Percentiles rank a stretch among this genome's conserved stretches.
These are phyloP conservation scores for Crossocerus cetratus DNA, from an alignment of 2,888 invertebrate genomes.

Conservation along the genomic window DNA sequence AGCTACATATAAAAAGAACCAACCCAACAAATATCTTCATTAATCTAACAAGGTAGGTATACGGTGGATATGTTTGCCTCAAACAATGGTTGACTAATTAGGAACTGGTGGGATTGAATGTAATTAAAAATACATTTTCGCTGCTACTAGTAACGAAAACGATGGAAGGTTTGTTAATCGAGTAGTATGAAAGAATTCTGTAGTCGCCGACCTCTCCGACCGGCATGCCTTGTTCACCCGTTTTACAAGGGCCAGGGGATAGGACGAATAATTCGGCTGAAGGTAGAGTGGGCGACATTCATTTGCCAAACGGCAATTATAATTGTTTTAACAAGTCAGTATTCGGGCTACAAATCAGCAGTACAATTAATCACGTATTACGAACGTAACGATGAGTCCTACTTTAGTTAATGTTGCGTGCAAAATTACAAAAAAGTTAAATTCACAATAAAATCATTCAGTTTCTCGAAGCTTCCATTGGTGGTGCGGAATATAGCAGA, in stretches of 20 bases:
- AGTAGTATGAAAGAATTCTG: not conserved
- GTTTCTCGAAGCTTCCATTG: too few relatives aligned
- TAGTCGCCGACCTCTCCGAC: not conserved
- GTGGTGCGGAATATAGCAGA: too few relatives aligned
- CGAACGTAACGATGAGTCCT: not conserved
- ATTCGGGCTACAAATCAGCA: constrained; percentile 37
- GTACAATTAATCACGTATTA: constrained; percentile 50
- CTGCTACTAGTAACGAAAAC: not conserved
- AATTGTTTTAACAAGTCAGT: constrained; percentile 45
- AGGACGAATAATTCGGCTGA: constrained; percentile 28
- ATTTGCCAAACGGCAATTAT: constrained; percentile 57
- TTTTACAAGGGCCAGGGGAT: not conserved
- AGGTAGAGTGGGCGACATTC: too few relatives aligned
- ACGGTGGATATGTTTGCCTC: too few relatives aligned
- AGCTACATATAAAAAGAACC: constrained; percentile 22
- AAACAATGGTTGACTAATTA: constrained; percentile 5
- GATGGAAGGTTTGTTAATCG: not conserved
- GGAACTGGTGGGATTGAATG: not conserved
- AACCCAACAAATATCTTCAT: constrained; percentile 36
- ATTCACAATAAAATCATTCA: too few relatives aligned
- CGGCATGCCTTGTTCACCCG: not conserved
- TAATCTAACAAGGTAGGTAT: constrained; percentile 46
- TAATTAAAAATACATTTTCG: not conserved
- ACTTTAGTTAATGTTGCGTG: too few relatives aligned
- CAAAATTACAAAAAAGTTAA: too few relatives aligned